Evolutionary conservation across 2,113 vertebrate genomes (phyloP), one percentile per base, ranked within the genome.

Genomic region (Tragelaphus strepsiceros): DNA sequence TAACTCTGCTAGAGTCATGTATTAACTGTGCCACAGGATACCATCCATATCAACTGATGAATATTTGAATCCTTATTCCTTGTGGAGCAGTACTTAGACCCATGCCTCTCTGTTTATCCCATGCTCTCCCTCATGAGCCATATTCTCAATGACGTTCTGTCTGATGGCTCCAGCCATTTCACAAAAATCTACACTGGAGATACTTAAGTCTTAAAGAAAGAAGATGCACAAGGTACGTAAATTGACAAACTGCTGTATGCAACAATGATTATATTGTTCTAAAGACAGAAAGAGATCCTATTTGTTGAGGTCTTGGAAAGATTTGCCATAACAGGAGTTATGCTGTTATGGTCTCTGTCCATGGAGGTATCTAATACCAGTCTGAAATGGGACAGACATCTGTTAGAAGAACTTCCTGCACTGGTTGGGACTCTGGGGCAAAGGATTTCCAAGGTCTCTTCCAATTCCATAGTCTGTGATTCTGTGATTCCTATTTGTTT

Each of bases 21-120:
- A 97, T 97, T 97, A 98, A 95, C 97, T 97, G 62, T 96, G 97
- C 96, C 91, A 97, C 89, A 90, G 97, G 95, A 97, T 96, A 96
- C 85, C 95, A 96, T 93, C 97, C 95, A 89, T 90, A 97, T 94
- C 93, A 96, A 87, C 97, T 97, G 96, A 96, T 97, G 98, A 97
- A 95, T 97, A 97, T 97, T 98, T 97, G 97, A 97, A 87, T 94
- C 53, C 56, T 88, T 86, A 32, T 91, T 95, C 61, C 82, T 91
- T 51, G 49, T 67, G 71, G 88, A 96, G 82, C 61, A 30, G 67
- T 51, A n/a, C 84, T 85, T 83, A 97, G 89, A 97, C 86, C 30
- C 58, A 64, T 89, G 95, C 62, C 30, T 95, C 64, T 91, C 46
- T 96, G 61, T 93, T 89, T 96, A 83, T 51, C 94, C 62, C 15